Percentiles rank a stretch among this genome's conserved stretches.
These are phyloP conservation scores for Platyrinchus mystaceus DNA, from an alignment of 2,797 vertebrate genomes.

Conservation along the genomic window DNA sequence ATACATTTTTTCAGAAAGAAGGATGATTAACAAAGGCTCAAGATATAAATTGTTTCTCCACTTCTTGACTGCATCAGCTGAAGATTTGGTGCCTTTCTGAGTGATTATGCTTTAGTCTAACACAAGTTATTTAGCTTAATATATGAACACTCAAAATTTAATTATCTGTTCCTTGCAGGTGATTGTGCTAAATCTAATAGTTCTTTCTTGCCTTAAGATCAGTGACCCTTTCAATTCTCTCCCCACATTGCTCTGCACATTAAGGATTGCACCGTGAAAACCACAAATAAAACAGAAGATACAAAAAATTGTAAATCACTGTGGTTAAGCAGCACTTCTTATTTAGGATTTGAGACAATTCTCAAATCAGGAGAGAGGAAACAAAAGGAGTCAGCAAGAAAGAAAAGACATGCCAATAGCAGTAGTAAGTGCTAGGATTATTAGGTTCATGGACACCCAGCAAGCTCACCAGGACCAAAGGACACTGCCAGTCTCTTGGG, in stretches of 20 bases:
- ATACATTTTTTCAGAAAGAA: background rate
- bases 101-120: background rate
- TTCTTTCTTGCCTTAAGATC: background rate
- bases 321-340: background rate
- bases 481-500: background rate
- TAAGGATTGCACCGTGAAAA: background rate
- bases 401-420: background rate
- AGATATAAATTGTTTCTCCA: background rate
- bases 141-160: background rate
- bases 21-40: background rate
- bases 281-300: background rate
- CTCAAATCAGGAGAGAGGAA: background rate
- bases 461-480: background rate
- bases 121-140: background rate
- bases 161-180: background rate
- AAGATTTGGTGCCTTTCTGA: background rate
- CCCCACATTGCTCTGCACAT: background rate
- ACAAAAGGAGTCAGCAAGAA: background rate
- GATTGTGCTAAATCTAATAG: background rate
- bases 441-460: background rate
- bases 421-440: background rate
- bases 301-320: background rate
- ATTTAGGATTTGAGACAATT: background rate
- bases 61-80: background rate
- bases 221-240: background rate